Evolutionary conservation across 1,140 invertebrate genomes (phyloP), one percentile per base, ranked within the genome.

Genomic region (Piezodorus guildinii): DNA sequence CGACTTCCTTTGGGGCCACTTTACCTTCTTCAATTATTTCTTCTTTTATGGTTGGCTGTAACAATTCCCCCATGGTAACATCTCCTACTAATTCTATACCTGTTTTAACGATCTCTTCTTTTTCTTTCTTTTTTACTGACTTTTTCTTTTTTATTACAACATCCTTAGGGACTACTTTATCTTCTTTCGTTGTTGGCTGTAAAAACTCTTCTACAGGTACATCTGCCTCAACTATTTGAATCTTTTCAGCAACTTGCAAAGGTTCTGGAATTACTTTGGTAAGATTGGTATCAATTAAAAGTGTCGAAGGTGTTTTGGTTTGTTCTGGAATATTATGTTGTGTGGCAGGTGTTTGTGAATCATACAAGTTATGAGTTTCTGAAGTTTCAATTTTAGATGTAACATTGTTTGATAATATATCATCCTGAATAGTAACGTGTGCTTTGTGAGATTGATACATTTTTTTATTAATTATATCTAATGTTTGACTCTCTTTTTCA

Each of bases 11-110:
- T 16, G 17, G 17, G 3, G n/a, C 44, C 59, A 23, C 67, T 65
- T 16, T 58, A 12, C 4, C 65, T 62, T 74, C 74, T 9, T 69
- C 70, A 65, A 73, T 61, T 65, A 70, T 63, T 71, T 74, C 65
- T 68, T 68, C 72, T 46, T 71, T 46, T 61, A 62, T 52, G 63
- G 27, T 51, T 66, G 63, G 2, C 66, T 46, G 52, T 66, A 25
- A 62, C 52, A 67, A 64, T 45, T n/a, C 66, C 17, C 58, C 67
- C 60, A 64, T 66, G 56, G 63, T 25, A 27, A 72, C 61, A 23
- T 60, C 69, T 39, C 12, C 34, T 10, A 39, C 34, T 39, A 1
- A 1, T 6, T 39, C 49, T 52, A 16, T 52, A 52, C 15, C 14
- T 25, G 14, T 9, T 25, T 52, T 15, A 21, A 12, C 14, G 6